Base-by-base conservation (phyloP, 1,140 invertebrate species). In the Drosophila burlai region DNA sequence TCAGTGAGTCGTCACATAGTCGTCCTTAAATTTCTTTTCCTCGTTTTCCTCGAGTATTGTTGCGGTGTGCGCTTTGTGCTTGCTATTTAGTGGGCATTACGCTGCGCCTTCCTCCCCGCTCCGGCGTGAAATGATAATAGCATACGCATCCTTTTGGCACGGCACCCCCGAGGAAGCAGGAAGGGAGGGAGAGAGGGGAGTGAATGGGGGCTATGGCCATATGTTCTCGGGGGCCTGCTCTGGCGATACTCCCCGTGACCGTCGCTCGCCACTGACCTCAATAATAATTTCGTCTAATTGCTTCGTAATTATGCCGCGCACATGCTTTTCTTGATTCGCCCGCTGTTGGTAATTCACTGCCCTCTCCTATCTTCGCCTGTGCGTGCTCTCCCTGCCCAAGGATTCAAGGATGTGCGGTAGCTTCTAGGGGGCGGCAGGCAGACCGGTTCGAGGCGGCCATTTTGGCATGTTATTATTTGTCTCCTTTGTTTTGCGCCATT, bases 251-350 rank as follows among this genome's bases (percentile, higher is more conserved):
- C 40, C 42, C 24, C 42, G 21, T 49, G 13, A 13, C 45, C 29
- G 21, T 11, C 66, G 46, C 42, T 65, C 58, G 49, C 47, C 65
- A 47, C 78, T 84, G 85, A 89, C 84, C 84, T 90, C 69, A 79
- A 84, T 89, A 90, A 89, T 89, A 90, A 90, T 89, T 84, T 90
- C 85, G 81, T 90, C 85, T 89, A 89, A 89, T 89, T 89, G 85
- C 84, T 89, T 90, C 85, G 84, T 89, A 90, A 89, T 89, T 89
- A 89, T 89, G 84, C 81, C 84, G 85, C 78, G 84, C 84, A 89
- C 84, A 89, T 89, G 84, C 59, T 89, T 84, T 76, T 90, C 84
- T 90, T 80, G 81, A 87, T 87, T 87, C 79, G 84, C 68, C 77
- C 84, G 52, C 65, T 78, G 83, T 86, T 61, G 73, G 81, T 83